Evolutionary conservation across 2,797 vertebrate genomes (phyloP), one percentile per base, ranked within the genome.

Genomic region (Oryzias sinensis): DNA sequence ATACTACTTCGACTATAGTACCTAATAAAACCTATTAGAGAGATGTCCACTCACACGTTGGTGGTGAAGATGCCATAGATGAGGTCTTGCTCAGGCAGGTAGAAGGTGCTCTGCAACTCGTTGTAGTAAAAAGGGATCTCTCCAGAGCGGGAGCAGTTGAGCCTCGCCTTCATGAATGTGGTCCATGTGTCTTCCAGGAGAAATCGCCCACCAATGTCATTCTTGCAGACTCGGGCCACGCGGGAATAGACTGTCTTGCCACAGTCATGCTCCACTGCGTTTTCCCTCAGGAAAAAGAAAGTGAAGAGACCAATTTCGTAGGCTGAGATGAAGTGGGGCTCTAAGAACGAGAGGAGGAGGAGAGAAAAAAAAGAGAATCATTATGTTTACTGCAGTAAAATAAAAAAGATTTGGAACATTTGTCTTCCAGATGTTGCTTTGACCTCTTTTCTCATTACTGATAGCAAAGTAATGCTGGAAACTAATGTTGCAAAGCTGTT

Each of bases 181-280:
- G 97, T 99, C 97, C 97, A 99, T 0, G 97, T 99, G 90, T 98
- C 96, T 85, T 99, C 97, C 84, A 99, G 92, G 74, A 99, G 88
- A 67, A 99, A 99, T 1, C 96, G 94, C 0, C 97, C 97, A 0
- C 97, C 97, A 0, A 97, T 92, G 65, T 99, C 97, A 1, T 98
- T 99, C 91, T 98, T 98, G 79, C 97, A 99, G 76, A 99, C 97
- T 0, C 97, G 91, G 1, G 95, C 97, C 84, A 98, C 97, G 0
- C 97, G 93, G 5, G 97, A 99, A 70, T 97, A 97, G 41, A 97
- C 95, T 0, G 95, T 97, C 86, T 95, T 96, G 6, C 97, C 97
- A 5, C 97, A 99, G 82, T 98, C 97, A 0, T 98, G 95, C 82
- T 99, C 97, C 78, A 99, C 96, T 0, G 96, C 95, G 0, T 96